Percentiles rank a stretch among this genome's conserved stretches.
Conservation (phyloP, 2,797 vertebrate species). For the Galaxias olidus region DNA sequence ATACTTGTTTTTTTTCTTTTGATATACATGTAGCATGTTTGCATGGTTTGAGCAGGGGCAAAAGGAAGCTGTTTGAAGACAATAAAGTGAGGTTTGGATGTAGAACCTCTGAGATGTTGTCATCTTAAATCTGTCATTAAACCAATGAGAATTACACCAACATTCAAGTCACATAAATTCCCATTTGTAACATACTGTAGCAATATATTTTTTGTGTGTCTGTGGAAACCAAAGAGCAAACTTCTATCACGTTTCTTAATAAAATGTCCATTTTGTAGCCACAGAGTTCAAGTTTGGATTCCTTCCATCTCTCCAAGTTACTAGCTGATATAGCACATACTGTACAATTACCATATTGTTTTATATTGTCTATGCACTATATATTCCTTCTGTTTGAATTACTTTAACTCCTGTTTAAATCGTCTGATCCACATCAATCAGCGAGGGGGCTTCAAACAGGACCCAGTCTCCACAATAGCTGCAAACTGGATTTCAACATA, state of each 20-base stretch:
- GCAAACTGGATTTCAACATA: background rate
- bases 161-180: conserved; percentile 23
- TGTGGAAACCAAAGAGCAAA: conserved; percentile 35
- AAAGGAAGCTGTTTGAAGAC: conserved; percentile 37
- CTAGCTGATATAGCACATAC: background rate
- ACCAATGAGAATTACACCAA: conserved; percentile 34
- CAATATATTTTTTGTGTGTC: conserved; percentile 39
- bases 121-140: conserved; percentile 51
- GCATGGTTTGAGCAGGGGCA: conserved; percentile 59
- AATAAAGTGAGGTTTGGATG: conserved; percentile 26
- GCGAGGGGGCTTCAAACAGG: background rate
- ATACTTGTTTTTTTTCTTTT: conserved; percentile 30
- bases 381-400: background rate
- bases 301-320: background rate
- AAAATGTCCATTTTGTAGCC: conserved; percentile 54
- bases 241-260: conserved; percentile 50
- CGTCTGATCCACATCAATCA: background rate
- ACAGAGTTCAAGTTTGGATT: conserved; percentile 25
- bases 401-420: background rate
- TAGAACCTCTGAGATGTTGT: conserved; percentile 1
- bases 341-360: background rate
- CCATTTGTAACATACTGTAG: conserved; percentile 38
- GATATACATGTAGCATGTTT: conserved; percentile 64
- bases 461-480: background rate
- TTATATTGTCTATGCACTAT: background rate